Evolutionary conservation across 2,888 invertebrate genomes (phyloP), one percentile per base, ranked within the genome.

Genomic region (Gryllus longicercus): DNA sequence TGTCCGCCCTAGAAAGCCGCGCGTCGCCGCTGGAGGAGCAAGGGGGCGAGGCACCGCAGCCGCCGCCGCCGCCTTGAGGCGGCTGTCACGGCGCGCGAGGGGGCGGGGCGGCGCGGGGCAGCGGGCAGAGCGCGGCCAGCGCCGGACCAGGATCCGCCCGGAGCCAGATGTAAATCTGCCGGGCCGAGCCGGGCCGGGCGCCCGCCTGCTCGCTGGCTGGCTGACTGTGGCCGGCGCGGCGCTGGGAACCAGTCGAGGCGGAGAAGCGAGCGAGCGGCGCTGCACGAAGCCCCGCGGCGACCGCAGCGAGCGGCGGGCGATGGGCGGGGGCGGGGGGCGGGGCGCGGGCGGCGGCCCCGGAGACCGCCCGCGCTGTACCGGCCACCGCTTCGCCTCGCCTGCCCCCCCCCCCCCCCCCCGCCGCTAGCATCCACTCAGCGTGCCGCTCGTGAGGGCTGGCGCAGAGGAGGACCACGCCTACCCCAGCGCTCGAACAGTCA

Each of bases 61-160:
- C n/a, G n/a, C n/a, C 25, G 25, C 25, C 2, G 2, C 25, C 25
- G 25, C 25, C 38, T 38, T 8, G 38, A 8, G 38, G 38, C 38
- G 38, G 38, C 38, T 38, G 38, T 38, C 38, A 38, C 38, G 38
- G 38, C 38, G 38, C 38, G 38, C 5, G 0, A 8, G 5, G 38
- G 0, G 38, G 38, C 38, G 38, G 38, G 38, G 38, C 38, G 38
- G 38, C 3, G 63, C 16, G 18, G 63, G 18, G 63, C 63, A 14
- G 63, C 63, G 63, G 63, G 63, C 63, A 8, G 63, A 38, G 38
- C 38, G 38, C 63, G 63, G 63, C 5, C 63, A n/a, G n/a, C 63
- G 63, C 63, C n/a, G 63, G 63, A 63, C 63, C 63, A 63, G 63
- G 63, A 63, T 63, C 63, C 63, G 63, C 63, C 63, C 63, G 63